phyloP scores from a whole-genome alignment of 37 sponge, comb jelly and placozoan species.

The Eunapius fragilis region DNA sequence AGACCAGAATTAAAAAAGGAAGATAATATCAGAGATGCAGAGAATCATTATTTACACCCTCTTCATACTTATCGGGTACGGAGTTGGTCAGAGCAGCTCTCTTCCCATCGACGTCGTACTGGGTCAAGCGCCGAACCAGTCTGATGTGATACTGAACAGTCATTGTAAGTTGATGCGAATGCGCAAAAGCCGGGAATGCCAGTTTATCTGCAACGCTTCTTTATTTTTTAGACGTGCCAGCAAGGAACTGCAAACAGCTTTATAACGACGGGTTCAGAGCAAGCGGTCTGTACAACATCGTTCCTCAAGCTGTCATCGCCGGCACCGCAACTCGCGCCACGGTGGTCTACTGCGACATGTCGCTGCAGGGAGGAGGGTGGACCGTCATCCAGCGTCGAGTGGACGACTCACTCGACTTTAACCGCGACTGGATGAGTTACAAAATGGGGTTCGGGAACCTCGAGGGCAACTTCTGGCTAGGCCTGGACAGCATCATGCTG shows the following conservation, averaged over 20 bases:
- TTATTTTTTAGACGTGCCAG: conserved; percentile 36
- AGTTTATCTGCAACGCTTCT: background rate
- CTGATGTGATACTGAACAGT: background rate
- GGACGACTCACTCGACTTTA: conserved; percentile 23
- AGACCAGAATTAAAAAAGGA: background rate
- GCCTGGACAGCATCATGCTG: conserved; percentile 58
- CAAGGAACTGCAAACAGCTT: conserved; percentile 53
- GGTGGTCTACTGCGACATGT: conserved; percentile 71
- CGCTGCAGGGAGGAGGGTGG: conserved; percentile 56
- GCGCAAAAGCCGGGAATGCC: background rate
- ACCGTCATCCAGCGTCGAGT: conserved; percentile 58
- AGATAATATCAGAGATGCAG: background rate
- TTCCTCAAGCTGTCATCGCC: background rate
- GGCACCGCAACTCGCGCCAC: conserved; percentile 32
- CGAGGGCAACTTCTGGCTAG: conserved; percentile 72
- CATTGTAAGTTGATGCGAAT: background rate
- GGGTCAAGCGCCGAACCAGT: background rate
- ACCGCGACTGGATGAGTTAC: conserved; percentile 37
- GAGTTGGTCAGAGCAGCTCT: background rate
- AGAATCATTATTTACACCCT: background rate
- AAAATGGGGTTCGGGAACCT: conserved; percentile 59
- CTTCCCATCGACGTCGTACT: background rate
- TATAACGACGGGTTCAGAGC: conserved; percentile 30
- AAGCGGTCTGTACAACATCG: conserved; percentile 47
- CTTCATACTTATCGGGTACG: background rate